Evolutionary conservation across 30 jellyfish, hydroid and myxozoan genomes (phyloP), one percentile per base, ranked within the genome.

Genomic region (Hydractinia symbiolongicarpus): DNA sequence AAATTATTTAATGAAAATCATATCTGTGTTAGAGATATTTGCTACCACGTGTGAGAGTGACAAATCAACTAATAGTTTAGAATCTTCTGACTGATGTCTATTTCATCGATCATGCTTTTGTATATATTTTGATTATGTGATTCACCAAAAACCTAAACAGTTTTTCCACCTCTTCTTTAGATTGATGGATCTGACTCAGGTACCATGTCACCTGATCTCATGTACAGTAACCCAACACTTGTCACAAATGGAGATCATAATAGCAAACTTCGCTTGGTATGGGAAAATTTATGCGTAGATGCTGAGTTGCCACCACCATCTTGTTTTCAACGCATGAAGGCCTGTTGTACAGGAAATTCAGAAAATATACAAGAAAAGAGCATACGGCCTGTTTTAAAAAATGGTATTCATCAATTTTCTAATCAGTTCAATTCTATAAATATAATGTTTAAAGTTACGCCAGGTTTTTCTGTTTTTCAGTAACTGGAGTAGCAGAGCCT

Each of bases 401-500:
- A 51, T 7, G 74, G 74, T 64, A 30, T 30, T 30, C 44, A 30
- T 30, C 44, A 30, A 30, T 30, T 30, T 2, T 30, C 44, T 30
- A 30, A 30, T 30, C 44, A 30, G 44, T 30, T 30, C 44, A 30
- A 30, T 30, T 30, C 44, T 30, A 2, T 30, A 30, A 30, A 30
- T 30, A 30, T 30, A 30, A 30, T 30, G 44, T 30, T 30, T 30
- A 30, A 30, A 30, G 44, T 30, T 30, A 30, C 44, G 2, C 44
- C 44, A 30, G 2, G 44, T 30, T 30, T 30, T 30, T 73, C 76
- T 73, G 21, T 61, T 54, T 80, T 67, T 19, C 82, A 90, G 97
- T 90, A 14, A 85, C 71, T 85, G 97, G 97, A 11, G 71, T 49
- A 49, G 91, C 91, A 14, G 95, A 86, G 61, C 89, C 96, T 19